Conservation (phyloP, 2,113 vertebrate genomes). For the Gymnorhina tibicen region DNA sequence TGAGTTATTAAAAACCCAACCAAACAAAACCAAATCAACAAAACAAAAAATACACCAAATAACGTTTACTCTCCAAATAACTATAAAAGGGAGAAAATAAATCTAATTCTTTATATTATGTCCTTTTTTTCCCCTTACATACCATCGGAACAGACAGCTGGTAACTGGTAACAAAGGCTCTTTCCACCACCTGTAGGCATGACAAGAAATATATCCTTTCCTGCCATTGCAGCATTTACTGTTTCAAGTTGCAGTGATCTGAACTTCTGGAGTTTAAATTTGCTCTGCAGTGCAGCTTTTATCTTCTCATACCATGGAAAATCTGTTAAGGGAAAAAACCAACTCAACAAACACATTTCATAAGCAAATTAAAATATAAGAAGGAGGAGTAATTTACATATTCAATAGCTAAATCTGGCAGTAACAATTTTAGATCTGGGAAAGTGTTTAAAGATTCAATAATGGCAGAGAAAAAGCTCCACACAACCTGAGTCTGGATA, state of each 20-base stretch:
- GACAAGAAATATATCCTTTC: slow-evolving; percentile 89
- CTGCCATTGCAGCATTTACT: slow-evolving; percentile 88
- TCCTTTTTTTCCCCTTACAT: not conserved
- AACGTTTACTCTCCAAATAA: not conserved
- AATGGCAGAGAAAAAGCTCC: not conserved
- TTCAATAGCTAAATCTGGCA: not conserved
- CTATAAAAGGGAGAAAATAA: not conserved
- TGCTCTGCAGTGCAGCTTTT: slow-evolving; percentile 70
- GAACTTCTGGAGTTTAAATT: slow-evolving; percentile 84
- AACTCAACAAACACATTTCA: not conserved
- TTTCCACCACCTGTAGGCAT: slow-evolving; percentile 98
- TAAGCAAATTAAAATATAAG: not conserved
- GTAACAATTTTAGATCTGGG: not conserved
- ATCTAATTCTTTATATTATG: not conserved
- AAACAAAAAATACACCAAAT: not conserved
- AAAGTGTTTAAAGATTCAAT: not conserved
- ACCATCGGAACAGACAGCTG: slow-evolving; percentile 90
- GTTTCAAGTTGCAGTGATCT: slow-evolving; percentile 87
- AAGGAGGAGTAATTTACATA: not conserved
- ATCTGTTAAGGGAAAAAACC: slow-evolving; percentile 68
- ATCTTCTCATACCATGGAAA: slow-evolving; percentile 87
- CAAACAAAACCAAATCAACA: not conserved
- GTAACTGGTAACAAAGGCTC: slow-evolving; percentile 94
- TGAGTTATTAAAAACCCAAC: not conserved
- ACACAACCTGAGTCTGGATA: not conserved